phyloP scores from a whole-genome alignment of 2,113 vertebrate species.

The Malurus cyaneus region DNA sequence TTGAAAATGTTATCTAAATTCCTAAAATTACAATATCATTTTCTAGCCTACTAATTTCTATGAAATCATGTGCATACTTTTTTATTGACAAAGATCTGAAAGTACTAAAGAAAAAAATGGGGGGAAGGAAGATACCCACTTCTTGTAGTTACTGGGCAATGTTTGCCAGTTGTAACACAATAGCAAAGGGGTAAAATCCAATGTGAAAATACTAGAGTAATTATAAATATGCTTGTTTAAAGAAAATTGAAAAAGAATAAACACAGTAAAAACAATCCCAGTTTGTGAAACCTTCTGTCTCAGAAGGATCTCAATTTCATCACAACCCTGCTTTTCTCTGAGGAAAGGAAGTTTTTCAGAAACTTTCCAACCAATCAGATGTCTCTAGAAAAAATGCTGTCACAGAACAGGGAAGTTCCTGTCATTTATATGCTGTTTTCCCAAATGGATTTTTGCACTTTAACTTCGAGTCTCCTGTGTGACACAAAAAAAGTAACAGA shows the following conservation, averaged over 20 bases:
- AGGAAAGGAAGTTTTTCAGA: background rate
- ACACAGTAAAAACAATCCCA: background rate
- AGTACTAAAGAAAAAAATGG: background rate
- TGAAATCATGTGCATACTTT: accelerated
- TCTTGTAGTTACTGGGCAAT: background rate
- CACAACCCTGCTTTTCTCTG: background rate
- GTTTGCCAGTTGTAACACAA: background rate
- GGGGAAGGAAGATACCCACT: accelerated
- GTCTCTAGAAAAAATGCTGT: background rate
- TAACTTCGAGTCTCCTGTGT: background rate
- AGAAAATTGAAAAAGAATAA: background rate
- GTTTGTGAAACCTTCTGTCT: background rate
- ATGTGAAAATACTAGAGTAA: background rate
- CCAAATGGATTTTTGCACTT: background rate
- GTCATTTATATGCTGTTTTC: background rate
- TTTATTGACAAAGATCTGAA: background rate
- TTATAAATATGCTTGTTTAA: background rate
- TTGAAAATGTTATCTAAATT: background rate
- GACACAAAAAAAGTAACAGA: background rate
- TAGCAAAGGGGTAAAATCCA: background rate
- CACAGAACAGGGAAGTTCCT: background rate
- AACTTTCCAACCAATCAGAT: background rate
- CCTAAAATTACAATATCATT: background rate
- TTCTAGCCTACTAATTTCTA: background rate
- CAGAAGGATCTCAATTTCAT: background rate